phyloP scores from a whole-genome alignment of 1,140 invertebrate species.

The Drosophila paulistorum region DNA sequence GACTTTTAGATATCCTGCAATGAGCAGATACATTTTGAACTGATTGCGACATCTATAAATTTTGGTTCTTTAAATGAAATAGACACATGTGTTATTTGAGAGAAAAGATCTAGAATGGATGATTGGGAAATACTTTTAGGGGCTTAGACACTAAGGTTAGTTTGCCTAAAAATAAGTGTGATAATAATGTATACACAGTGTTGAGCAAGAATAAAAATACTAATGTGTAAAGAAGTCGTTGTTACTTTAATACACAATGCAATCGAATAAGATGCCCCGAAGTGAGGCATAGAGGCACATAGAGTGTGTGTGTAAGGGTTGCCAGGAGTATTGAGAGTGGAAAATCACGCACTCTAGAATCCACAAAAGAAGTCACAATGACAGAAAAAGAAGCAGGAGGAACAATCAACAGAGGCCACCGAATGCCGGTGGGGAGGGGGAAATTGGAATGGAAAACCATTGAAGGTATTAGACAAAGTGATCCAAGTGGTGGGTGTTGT shows the following conservation, averaged over 20 bases:
- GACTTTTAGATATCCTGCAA: conserved; percentile 1
- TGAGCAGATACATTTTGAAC: too few relatives aligned
- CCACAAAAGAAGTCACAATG: conserved; percentile 16
- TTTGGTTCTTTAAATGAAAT: too few relatives aligned
- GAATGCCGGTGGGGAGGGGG: neutral
- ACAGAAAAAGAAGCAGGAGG: neutral
- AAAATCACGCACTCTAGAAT: conserved; percentile 59
- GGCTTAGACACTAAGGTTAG: too few relatives aligned
- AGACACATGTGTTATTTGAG: too few relatives aligned
- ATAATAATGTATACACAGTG: too few relatives aligned
- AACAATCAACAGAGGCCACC: conserved; percentile 19
- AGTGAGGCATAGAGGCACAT: neutral
- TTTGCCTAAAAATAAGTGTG: too few relatives aligned
- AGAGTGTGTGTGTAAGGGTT: neutral
- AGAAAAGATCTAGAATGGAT: neutral
- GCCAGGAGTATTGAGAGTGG: conserved; percentile 39
- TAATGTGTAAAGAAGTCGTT: too few relatives aligned
- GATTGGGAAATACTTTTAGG: neutral
- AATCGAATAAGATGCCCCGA: too few relatives aligned
- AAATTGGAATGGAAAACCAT: neutral
- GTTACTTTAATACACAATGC: too few relatives aligned
- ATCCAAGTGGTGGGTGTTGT: conserved; percentile 6
- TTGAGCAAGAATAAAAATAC: too few relatives aligned
- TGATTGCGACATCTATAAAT: too few relatives aligned
- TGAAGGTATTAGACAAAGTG: neutral